These are phyloP conservation scores for Eupristina koningsbergeri DNA, from an alignment of 1,140 invertebrate species.

Conservation along the genomic window DNA sequence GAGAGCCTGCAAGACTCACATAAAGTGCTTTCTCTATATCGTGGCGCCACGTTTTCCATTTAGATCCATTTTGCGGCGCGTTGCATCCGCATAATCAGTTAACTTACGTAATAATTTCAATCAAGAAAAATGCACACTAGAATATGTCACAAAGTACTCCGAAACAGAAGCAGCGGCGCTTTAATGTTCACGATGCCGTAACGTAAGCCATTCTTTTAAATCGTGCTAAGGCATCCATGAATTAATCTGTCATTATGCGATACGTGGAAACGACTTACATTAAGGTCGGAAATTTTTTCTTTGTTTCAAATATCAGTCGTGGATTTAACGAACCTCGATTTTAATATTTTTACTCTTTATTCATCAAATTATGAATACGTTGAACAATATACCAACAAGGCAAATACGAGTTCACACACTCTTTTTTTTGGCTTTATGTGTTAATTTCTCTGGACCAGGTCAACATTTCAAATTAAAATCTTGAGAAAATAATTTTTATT, in stretches of 20 bases:
- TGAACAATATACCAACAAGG: background rate
- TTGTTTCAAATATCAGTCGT: conserved; percentile 31
- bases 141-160: conserved; percentile 13
- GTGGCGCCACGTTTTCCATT: conserved; percentile 43
- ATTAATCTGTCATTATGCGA: conserved; percentile 39
- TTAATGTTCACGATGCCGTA: background rate
- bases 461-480: too few species aligned
- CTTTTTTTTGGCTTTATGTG: too few species aligned
- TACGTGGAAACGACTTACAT: conserved; percentile 36
- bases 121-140: conserved; percentile 42
- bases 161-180: background rate
- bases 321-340: conserved; percentile 42
- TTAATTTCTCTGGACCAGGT: too few species aligned
- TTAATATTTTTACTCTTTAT: conserved; percentile 2
- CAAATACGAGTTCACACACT: too few species aligned
- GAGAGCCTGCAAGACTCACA: background rate
- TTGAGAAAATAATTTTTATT: too few species aligned
- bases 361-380: background rate
- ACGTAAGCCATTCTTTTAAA: background rate
- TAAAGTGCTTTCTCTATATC: background rate
- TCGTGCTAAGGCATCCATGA: conserved; percentile 24
- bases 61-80: conserved; percentile 16
- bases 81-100: conserved; percentile 42
- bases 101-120: conserved; percentile 47
- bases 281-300: conserved; percentile 1